These are phyloP conservation scores for Tachystola acroxantha DNA, from an alignment of 2,888 invertebrate species.

Conservation along the genomic window DNA sequence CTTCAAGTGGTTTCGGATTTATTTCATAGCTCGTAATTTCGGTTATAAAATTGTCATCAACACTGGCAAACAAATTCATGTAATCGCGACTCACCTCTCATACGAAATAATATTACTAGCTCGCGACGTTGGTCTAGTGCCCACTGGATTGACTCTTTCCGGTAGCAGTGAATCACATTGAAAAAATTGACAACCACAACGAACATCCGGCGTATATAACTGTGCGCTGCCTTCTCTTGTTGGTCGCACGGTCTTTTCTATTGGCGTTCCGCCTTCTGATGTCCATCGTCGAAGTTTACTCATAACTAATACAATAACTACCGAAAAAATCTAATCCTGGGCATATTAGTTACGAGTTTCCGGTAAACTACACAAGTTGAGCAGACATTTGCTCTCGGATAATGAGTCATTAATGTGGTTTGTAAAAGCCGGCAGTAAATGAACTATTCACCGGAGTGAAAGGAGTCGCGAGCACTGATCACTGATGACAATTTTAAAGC, in stretches of 20 bases:
- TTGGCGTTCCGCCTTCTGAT: slow-evolving; percentile 82
- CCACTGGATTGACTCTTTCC: slow-evolving; percentile 84
- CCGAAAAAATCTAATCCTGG: slow-evolving; percentile 30
- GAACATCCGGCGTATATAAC: slow-evolving; percentile 86
- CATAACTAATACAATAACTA: slow-evolving; percentile 57
- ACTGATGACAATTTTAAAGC: slow-evolving; percentile 74
- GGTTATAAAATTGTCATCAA: slow-evolving; percentile 49
- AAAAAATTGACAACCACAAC: slow-evolving; percentile 92
- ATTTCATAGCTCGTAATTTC: slow-evolving; percentile 49
- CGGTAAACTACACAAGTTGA: slow-evolving; percentile 27
- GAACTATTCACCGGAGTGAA: slow-evolving; percentile 69
- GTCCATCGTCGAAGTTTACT: slow-evolving; percentile 80
- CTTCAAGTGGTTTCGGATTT: slow-evolving; percentile 41
- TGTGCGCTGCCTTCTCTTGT: slow-evolving; percentile 85
- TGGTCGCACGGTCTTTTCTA: slow-evolving; percentile 80
- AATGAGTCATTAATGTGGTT: slow-evolving; percentile 54
- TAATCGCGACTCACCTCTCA: slow-evolving; percentile 56
- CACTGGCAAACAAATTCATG: slow-evolving; percentile 26
- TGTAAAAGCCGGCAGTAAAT: slow-evolving; percentile 56
- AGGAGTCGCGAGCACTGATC: slow-evolving; percentile 73
- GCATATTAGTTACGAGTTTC: slow-evolving; percentile 42
- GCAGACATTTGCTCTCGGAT: slow-evolving; percentile 34
- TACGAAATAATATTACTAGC: slow-evolving; percentile 68
- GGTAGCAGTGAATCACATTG: slow-evolving; percentile 88
- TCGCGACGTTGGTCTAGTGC: slow-evolving; percentile 81